A percentile compares a stretch with the other conserved stretches of the same genome.
Conservation (phyloP, 2,888 invertebrate species). For the Subacronicta megacephala region DNA sequence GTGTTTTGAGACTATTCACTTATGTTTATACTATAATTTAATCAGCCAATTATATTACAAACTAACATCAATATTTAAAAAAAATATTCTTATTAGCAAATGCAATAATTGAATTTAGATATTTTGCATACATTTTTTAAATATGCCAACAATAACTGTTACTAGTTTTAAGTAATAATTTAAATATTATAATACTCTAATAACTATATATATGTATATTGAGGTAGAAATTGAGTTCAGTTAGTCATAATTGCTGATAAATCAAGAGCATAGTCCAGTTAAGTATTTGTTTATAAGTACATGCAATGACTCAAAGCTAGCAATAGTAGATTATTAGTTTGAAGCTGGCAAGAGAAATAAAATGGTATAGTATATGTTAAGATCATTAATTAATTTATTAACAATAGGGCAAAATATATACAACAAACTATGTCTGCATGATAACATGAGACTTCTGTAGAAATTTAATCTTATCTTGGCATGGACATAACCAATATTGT, state of each 20-base stretch:
- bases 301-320: constrained; percentile 53
- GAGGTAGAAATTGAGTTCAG: constrained; percentile 17
- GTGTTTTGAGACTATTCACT: too few relatives aligned
- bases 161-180: constrained; percentile 2
- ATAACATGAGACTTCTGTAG: neutral
- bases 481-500: too few relatives aligned
- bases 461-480: too few relatives aligned
- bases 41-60: too few relatives aligned
- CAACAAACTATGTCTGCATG: neutral
- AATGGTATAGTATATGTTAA: constrained; percentile 7
- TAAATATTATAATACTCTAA: neutral
- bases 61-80: too few relatives aligned
- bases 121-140: too few relatives aligned
- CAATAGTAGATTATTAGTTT: constrained; percentile 39
- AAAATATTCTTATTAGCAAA: too few relatives aligned
- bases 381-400: too few relatives aligned
- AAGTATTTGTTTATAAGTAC: constrained; percentile 27
- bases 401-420: constrained; percentile 12
- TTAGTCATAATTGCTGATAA: constrained; percentile 41
- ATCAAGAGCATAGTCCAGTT: constrained; percentile 27
- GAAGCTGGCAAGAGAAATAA: constrained; percentile 38
- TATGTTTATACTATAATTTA: too few relatives aligned
- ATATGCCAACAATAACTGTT: neutral
- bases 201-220: constrained; percentile 12
- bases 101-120: too few relatives aligned